Evolutionary conservation across 2,797 vertebrate species (phyloP).

Genomic region (Mergus octosetaceus): DNA sequence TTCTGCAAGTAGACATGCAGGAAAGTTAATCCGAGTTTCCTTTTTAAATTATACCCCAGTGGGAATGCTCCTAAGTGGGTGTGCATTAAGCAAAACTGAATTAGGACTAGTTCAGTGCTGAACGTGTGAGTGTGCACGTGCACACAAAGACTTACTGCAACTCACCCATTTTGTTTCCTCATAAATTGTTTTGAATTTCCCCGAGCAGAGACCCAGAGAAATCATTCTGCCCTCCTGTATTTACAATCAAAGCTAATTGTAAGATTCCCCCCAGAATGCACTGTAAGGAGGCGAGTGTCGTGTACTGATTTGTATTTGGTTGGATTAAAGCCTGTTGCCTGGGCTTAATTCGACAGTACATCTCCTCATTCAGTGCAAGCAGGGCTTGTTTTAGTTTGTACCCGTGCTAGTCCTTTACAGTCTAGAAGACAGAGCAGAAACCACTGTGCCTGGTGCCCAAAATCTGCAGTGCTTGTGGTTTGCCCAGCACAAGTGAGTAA

Average conservation of each 20-base stretch:
- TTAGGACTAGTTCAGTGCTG: background rate
- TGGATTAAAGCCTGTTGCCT: background rate
- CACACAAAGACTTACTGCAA: background rate
- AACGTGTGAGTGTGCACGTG: accelerated
- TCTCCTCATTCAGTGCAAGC: background rate
- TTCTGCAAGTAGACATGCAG: background rate
- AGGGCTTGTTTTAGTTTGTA: background rate
- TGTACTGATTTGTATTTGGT: accelerated
- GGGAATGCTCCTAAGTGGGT: background rate
- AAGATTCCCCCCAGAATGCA: background rate
- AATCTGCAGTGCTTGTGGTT: background rate
- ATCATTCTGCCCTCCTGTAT: no score
- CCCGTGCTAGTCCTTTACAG: background rate
- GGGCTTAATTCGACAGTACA: accelerated
- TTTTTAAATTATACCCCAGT: background rate
- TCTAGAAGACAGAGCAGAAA: background rate
- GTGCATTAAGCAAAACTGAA: background rate
- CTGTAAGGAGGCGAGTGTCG: background rate
- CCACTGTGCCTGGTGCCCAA: background rate
- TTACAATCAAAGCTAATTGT: background rate
- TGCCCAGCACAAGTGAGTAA: background rate
- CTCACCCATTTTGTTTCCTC: background rate
- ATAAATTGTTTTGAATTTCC: accelerated
- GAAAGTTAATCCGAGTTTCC: background rate
- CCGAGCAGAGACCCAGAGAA: background rate